These are phyloP conservation scores for Ferrisia virgata DNA, from an alignment of 2,888 invertebrate genomes.

Conservation along the genomic window DNA sequence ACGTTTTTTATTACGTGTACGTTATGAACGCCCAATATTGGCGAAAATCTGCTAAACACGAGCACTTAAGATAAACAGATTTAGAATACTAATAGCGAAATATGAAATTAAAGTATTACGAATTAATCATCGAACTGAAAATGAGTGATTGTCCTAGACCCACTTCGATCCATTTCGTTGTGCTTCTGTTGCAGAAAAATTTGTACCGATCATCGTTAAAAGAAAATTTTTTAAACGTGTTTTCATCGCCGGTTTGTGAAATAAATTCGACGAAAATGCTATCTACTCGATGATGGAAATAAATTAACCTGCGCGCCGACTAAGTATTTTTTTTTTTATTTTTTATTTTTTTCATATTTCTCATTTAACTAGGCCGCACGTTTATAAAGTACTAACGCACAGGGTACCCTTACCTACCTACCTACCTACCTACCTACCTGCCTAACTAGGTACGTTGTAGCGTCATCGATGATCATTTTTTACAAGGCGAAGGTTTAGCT, in stretches of 20 bases:
- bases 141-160: conserved; percentile 15
- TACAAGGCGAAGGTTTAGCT: neutral
- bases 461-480: conserved; percentile 12
- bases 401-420: too few species aligned
- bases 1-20: neutral
- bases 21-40: conserved; percentile 15
- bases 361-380: conserved; percentile 23
- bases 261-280: neutral
- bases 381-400: neutral
- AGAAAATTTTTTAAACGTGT: neutral
- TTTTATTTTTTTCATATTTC: neutral
- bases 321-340: too few species aligned
- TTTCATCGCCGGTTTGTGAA: neutral
- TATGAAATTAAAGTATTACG: neutral
- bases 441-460: too few species aligned
- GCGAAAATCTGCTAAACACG: neutral
- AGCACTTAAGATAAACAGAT: neutral
- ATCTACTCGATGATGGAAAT: neutral
- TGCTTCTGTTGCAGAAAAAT: neutral
- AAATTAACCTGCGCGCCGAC: neutral
- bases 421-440: too few species aligned
- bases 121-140: neutral
- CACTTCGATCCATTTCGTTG: neutral
- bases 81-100: neutral
- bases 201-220: neutral